Conservation (phyloP, 1,140 invertebrate species). For the Cephus cinctus region DNA sequence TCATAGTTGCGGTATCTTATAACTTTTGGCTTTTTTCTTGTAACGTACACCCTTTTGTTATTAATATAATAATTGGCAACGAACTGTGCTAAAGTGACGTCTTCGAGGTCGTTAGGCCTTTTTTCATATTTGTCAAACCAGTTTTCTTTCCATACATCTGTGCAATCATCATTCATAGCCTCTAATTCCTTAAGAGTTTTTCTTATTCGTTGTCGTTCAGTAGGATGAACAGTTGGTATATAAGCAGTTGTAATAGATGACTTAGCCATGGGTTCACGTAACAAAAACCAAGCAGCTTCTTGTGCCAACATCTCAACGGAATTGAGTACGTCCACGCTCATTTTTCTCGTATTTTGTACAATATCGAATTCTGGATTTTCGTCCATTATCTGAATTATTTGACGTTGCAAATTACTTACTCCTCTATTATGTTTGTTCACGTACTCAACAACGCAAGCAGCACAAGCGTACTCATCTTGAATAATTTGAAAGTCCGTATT, state of each 20-base stretch:
- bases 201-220: constrained; percentile 36
- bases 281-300: constrained; percentile 38
- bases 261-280: constrained; percentile 32
- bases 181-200: constrained; percentile 22
- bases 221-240: constrained; percentile 44
- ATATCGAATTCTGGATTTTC: constrained; percentile 40
- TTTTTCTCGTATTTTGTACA: constrained; percentile 27
- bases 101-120: constrained; percentile 21
- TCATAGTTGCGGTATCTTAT: constrained; percentile 41
- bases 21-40: constrained; percentile 23
- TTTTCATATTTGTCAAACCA: constrained; percentile 35
- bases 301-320: constrained; percentile 28
- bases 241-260: constrained; percentile 10
- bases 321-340: constrained; percentile 28
- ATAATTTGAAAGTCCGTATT: constrained; percentile 46
- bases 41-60: constrained; percentile 22
- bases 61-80: constrained; percentile 26
- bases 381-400: constrained; percentile 35
- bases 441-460: constrained; percentile 31
- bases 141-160: constrained; percentile 34
- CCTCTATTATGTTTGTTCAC: constrained; percentile 39
- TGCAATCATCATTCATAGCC: constrained; percentile 20
- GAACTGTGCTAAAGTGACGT: constrained; percentile 28
- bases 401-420: constrained; percentile 33
- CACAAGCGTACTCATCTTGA: constrained; percentile 41